Evolutionary conservation across 30 jellyfish, hydroid and myxozoan species (phyloP).

Genomic region (Turritopsis rubra): DNA sequence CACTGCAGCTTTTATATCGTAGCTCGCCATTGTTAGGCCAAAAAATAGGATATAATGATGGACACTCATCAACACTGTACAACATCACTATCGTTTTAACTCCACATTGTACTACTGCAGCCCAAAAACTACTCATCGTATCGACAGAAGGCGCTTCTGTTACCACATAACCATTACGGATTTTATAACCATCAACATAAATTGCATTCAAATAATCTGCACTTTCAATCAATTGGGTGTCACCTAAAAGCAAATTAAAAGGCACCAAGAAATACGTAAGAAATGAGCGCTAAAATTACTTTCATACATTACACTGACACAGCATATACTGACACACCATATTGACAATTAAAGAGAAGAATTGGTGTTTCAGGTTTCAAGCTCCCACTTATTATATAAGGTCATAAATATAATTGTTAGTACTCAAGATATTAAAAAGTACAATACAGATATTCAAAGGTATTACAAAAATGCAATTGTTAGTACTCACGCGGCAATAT

Average conservation of each 20-base stretch:
- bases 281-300: neutral
- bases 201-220: slow-evolving; percentile 16
- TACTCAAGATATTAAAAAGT: no score
- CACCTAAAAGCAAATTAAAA: neutral
- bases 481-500: slow-evolving; percentile 30
- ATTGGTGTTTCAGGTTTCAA: no score
- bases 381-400: no score
- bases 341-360: no score
- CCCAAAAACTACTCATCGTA: slow-evolving; percentile 8
- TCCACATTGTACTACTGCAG: neutral
- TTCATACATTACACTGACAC: no score
- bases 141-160: slow-evolving; percentile 10
- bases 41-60: slow-evolving; percentile 25
- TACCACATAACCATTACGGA: neutral
- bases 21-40: slow-evolving; percentile 61
- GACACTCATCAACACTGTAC: neutral
- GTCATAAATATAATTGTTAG: no score
- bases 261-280: neutral
- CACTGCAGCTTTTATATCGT: neutral
- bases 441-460: no score
- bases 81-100: slow-evolving; percentile 27
- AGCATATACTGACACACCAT: no score
- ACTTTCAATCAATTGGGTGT: neutral
- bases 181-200: slow-evolving; percentile 30
- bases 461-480: slow-evolving; percentile 43